Conservation (phyloP, 2,797 vertebrate genomes). For the Manis crassicaudata region DNA sequence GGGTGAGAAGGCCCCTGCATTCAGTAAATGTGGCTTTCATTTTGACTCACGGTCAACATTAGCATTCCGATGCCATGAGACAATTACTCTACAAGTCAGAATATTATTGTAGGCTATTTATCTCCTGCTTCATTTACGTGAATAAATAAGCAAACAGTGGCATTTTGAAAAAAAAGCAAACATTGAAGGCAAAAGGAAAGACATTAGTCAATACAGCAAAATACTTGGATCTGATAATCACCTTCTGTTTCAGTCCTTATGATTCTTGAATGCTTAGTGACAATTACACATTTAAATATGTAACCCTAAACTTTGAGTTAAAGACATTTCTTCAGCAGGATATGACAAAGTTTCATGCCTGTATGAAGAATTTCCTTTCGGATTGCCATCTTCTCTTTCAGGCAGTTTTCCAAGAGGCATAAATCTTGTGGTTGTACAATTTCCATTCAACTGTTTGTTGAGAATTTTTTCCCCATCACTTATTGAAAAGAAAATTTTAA, state of each 20-base stretch:
- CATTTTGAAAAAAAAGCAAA: conserved; percentile 58
- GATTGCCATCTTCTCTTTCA: conserved; percentile 28
- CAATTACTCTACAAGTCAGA: conserved; percentile 57
- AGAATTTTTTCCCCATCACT: neutral
- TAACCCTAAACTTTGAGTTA: conserved; percentile 41
- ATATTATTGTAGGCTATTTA: conserved; percentile 56
- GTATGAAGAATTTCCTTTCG: neutral
- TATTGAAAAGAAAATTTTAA: conserved; percentile 7
- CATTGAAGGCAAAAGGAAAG: conserved; percentile 43
- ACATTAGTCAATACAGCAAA: conserved; percentile 49
- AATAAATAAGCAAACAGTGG: conserved; percentile 41
- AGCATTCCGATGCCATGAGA: conserved; percentile 65
- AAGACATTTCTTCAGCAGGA: neutral
- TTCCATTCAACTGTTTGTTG: neutral
- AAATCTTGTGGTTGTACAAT: neutral
- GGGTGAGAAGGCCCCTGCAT: neutral
- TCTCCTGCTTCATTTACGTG: conserved; percentile 59
- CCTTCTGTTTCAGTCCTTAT: conserved; percentile 49
- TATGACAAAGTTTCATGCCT: neutral
- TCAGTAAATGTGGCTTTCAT: conserved; percentile 33
- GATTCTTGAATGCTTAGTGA: conserved; percentile 28
- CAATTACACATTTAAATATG: conserved; percentile 29
- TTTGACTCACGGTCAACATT: conserved; percentile 51
- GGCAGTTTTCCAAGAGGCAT: neutral
- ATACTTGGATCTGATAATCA: conserved; percentile 50